Evolutionary conservation across 2,888 invertebrate genomes (phyloP).

Genomic region (Thymelicus sylvestris): DNA sequence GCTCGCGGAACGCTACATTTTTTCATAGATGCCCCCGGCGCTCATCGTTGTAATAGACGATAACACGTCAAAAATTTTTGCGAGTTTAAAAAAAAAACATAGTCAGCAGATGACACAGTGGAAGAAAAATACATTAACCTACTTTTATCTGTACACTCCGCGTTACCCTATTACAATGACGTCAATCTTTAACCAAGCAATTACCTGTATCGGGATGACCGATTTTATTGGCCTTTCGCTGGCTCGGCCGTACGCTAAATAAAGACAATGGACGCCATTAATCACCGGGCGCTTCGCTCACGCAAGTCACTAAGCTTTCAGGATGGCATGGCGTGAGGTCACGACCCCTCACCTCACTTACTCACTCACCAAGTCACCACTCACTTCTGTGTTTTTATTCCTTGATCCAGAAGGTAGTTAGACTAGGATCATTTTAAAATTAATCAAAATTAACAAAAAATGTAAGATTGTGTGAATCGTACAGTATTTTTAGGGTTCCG

Average conservation of each 20-base stretch:
- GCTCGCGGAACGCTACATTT: too few species aligned
- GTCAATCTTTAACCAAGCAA: slow-evolving; percentile 31
- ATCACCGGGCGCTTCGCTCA: slow-evolving; percentile 53
- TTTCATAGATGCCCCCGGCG: too few species aligned
- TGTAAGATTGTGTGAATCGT: too few species aligned
- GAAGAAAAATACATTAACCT: neutral
- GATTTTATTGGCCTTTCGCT: slow-evolving; percentile 30
- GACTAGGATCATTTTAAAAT: too few species aligned
- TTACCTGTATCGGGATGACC: slow-evolving; percentile 36
- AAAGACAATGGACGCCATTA: slow-evolving; percentile 78
- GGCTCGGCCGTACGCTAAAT: slow-evolving; percentile 52
- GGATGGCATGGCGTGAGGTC: slow-evolving; percentile 15
- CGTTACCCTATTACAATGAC: neutral
- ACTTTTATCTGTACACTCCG: neutral
- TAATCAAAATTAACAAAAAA: too few species aligned
- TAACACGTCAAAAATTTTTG: too few species aligned
- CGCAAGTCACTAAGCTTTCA: slow-evolving; percentile 34
- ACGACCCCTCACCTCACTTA: slow-evolving; percentile 2
- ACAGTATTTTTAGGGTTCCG: too few species aligned
- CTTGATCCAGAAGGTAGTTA: neutral
- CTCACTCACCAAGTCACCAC: neutral
- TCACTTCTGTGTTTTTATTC: neutral
- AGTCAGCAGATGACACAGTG: neutral
- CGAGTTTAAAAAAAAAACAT: too few species aligned
- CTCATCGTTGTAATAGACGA: too few species aligned